A percentile compares a stretch with the other conserved stretches of the same genome.
Evolutionary conservation across 2,888 invertebrate species (phyloP).

Genomic region (Ernsta delagoae): DNA sequence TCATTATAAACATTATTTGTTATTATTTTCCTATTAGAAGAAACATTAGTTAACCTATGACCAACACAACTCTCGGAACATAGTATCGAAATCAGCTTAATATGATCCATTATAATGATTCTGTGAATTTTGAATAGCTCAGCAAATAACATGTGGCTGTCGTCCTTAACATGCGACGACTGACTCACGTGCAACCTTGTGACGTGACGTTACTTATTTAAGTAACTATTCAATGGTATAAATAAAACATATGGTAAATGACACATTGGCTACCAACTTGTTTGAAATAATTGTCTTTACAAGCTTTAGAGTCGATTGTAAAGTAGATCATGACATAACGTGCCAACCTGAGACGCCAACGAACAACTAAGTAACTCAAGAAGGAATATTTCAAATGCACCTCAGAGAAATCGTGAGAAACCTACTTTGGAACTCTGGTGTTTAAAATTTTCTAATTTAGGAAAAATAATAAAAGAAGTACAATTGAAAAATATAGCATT

Average conservation of each 20-base stretch:
- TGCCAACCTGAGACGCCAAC: too few species aligned
- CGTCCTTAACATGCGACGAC: conserved; percentile 38
- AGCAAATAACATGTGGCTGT: conserved; percentile 38
- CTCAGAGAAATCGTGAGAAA: too few species aligned
- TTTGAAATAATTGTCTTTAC: too few species aligned
- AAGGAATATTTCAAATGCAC: too few species aligned
- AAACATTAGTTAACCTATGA: not conserved
- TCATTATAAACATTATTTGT: too few species aligned
- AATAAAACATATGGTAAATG: conserved; percentile 47
- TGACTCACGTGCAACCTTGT: conserved; percentile 42
- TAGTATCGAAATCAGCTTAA: conserved; percentile 12
- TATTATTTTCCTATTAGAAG: not conserved
- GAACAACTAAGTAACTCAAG: too few species aligned
- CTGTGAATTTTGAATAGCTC: conserved; percentile 15
- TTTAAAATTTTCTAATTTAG: too few species aligned
- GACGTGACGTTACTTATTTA: conserved; percentile 36
- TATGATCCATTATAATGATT: conserved; percentile 21
- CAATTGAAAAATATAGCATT: too few species aligned
- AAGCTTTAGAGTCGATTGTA: too few species aligned
- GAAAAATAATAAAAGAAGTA: too few species aligned
- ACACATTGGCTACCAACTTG: conserved; percentile 36
- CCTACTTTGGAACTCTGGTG: too few species aligned
- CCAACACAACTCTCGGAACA: conserved; percentile 3
- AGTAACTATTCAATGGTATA: conserved; percentile 42
- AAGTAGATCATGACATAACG: too few species aligned